Base-by-base conservation (phyloP, 2,113 vertebrate genomes). In the Diadophis punctatus region DNA sequence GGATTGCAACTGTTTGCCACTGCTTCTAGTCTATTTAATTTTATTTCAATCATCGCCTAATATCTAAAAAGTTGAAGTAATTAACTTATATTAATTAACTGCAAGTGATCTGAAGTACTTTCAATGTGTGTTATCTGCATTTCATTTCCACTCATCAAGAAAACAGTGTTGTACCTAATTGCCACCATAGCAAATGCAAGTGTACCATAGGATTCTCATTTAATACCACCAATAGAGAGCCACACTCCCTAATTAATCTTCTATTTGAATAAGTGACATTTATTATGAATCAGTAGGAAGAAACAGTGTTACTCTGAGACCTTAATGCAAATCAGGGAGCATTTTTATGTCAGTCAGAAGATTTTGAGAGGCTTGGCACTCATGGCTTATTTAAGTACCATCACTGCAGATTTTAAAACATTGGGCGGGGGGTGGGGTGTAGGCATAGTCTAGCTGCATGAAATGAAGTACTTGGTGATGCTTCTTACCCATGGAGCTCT, bases 61-160 rank as follows among this genome's bases (percentile, higher is more conserved):
- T 22, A 88, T 93, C 90, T 91, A 90, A 94, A 68, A 68, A 34
- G 87, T 0, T 0, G 0, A 25, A 87, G 93, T 95, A 55, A 0
- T 96, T 96, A 96, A 96, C 96, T 96, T 58, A 95, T 95, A 95
- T 95, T 95, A 97, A 94, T 90, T 89, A 96, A 95, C 91, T 80
- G 86, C 14, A 68, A 49, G 2, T 3, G 23, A 95, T 93, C 91
- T 91, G 90, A 96, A 96, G 95, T 86, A 89, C 91, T 95, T 96
- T 96, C 96, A 94, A 94, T 90, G 93, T 86, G 88, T 30, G 68
- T 92, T 95, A 94, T 95, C 95, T 94, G 89, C 94, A 92, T 96
- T 95, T 95, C 53, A 88, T 94, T 95, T 86, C 94, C 94, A 97
- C 95, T 91, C 96, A 97, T 97, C 93, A 94, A 93, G 56, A 95